Evolutionary conservation across 2,113 vertebrate species (phyloP).

Genomic region (Dipodomys stephensi): DNA sequence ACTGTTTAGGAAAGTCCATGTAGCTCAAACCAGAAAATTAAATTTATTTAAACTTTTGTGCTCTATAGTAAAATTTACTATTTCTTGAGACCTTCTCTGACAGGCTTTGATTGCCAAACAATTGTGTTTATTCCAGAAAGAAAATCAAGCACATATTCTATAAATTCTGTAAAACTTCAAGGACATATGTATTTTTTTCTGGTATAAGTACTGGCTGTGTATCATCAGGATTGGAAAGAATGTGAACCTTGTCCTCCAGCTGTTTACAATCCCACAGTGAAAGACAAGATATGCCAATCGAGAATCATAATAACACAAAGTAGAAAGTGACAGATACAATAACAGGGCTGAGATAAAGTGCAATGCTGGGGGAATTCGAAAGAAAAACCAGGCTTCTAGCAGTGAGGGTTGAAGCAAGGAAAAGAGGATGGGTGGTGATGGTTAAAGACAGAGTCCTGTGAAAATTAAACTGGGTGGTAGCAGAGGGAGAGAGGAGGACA

Average conservation of each 20-base stretch:
- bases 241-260: neutral
- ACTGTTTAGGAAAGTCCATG: slow-evolving; percentile 23
- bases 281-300: neutral
- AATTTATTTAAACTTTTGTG: neutral
- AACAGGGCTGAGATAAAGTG: neutral
- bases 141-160: neutral
- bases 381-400: neutral
- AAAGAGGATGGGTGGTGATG: too few relatives aligned
- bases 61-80: slow-evolving; percentile 8
- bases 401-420: neutral
- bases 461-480: neutral
- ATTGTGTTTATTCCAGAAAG: neutral
- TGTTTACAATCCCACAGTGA: neutral
- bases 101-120: neutral
- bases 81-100: neutral
- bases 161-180: neutral
- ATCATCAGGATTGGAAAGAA: too few relatives aligned
- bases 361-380: neutral
- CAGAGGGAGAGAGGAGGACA: neutral
- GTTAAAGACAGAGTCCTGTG: neutral
- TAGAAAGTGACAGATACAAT: neutral
- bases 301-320: neutral
- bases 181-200: neutral
- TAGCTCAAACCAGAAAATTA: slow-evolving; percentile 31
- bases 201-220: too few relatives aligned